phyloP scores from a whole-genome alignment of 2,113 vertebrate species.

The Arenaria interpres region DNA sequence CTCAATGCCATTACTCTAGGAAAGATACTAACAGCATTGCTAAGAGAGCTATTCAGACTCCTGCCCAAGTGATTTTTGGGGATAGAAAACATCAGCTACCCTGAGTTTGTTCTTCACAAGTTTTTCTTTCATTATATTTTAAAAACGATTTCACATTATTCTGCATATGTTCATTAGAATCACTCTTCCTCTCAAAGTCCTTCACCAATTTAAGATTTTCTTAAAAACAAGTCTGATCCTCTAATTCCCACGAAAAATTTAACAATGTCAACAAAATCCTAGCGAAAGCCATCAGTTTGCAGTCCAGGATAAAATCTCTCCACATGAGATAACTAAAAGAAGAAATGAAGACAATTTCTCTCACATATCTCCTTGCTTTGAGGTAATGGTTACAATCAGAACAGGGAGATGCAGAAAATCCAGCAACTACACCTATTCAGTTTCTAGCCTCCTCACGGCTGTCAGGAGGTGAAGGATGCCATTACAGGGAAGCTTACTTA shows the following conservation, averaged over 20 bases:
- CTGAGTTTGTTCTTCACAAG: neutral
- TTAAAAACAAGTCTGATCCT: neutral
- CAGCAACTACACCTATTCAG: neutral
- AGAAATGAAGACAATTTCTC: neutral
- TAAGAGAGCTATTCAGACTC: neutral
- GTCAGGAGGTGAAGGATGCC: neutral
- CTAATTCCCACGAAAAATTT: neutral
- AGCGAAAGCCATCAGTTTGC: neutral
- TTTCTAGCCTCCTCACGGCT: neutral
- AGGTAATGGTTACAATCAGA: neutral
- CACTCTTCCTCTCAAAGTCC: neutral
- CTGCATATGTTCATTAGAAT: neutral
- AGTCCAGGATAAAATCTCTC: neutral
- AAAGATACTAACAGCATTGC: neutral
- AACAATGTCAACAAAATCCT: neutral
- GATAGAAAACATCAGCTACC: neutral
- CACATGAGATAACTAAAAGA: neutral
- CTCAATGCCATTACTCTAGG: neutral
- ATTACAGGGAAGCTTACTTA: neutral
- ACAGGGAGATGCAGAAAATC: neutral
- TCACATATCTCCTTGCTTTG: neutral
- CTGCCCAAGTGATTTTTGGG: slow-evolving; percentile 20
- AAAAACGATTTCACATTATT: neutral
- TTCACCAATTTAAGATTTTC: neutral
- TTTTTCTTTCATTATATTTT: neutral